Conservation (phyloP, 2,888 invertebrate species). For the Pachydiplax longipennis region DNA sequence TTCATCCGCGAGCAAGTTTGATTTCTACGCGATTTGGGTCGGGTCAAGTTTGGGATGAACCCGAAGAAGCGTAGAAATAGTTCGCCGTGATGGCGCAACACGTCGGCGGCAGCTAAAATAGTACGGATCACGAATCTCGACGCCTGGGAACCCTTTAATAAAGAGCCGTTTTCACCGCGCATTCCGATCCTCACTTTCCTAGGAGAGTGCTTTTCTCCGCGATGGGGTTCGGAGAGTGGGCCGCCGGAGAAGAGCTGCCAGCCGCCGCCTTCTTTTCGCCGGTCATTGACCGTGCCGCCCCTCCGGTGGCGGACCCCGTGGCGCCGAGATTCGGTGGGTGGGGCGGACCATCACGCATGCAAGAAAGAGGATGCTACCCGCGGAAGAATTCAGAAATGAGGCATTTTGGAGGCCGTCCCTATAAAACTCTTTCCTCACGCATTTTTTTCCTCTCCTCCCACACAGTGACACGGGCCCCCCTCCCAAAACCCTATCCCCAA, state of each 20-base stretch:
- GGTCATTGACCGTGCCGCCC: constrained; percentile 36
- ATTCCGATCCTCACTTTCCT: too few relatives aligned
- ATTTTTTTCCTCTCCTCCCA: background rate
- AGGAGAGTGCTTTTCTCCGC: too few relatives aligned
- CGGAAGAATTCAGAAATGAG: background rate
- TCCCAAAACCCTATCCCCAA: background rate
- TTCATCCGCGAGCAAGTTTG: too few relatives aligned
- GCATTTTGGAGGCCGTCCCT: background rate
- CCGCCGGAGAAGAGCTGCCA: constrained; percentile 3
- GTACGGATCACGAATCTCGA: too few relatives aligned
- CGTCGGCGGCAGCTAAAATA: too few relatives aligned
- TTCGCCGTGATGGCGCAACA: too few relatives aligned
- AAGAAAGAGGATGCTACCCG: background rate
- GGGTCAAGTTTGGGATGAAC: too few relatives aligned
- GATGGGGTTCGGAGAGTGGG: background rate
- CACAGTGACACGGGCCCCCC: background rate
- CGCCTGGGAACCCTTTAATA: too few relatives aligned
- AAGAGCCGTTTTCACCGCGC: too few relatives aligned
- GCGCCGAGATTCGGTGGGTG: constrained; percentile 40
- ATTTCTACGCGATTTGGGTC: too few relatives aligned
- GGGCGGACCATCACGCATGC: background rate
- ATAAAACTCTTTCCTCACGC: background rate
- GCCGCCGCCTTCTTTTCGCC: constrained; percentile 35
- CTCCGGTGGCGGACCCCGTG: background rate
- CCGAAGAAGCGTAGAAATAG: too few relatives aligned